These are phyloP conservation scores for Cyphomyrmex costatus DNA, from an alignment of 1,140 invertebrate species.

Conservation along the genomic window DNA sequence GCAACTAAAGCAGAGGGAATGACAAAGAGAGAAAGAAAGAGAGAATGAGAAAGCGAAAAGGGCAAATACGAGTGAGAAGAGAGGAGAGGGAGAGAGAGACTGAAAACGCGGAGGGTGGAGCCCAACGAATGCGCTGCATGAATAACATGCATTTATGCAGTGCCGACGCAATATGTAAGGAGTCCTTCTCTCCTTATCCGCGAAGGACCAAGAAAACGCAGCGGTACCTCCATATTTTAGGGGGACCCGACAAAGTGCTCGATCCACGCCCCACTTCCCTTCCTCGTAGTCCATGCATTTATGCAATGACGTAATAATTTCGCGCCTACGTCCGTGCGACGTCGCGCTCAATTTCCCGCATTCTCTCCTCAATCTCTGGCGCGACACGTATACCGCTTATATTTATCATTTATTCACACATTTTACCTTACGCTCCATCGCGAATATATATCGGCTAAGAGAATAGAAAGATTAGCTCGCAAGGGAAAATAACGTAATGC, in stretches of 20 bases:
- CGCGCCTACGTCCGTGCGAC: slow-evolving; percentile 74
- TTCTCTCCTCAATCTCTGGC: slow-evolving; percentile 55
- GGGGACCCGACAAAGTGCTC: slow-evolving; percentile 79
- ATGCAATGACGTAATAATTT: slow-evolving; percentile 82
- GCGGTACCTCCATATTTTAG: slow-evolving; percentile 79
- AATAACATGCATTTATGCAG: slow-evolving; percentile 82
- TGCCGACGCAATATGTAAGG: slow-evolving; percentile 80
- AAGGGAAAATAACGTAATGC: background rate
- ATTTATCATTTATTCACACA: slow-evolving; percentile 18
- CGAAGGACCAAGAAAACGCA: slow-evolving; percentile 75
- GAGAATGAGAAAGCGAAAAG: background rate
- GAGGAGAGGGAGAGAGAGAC: slow-evolving; percentile 53
- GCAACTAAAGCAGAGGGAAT: slow-evolving; percentile 2
- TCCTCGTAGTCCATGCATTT: slow-evolving; percentile 77
- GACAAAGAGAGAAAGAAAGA: background rate
- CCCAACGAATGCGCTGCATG: slow-evolving; percentile 75
- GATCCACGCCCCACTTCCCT: slow-evolving; percentile 68
- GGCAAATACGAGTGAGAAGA: slow-evolving; percentile 17
- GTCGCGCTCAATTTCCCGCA: slow-evolving; percentile 78
- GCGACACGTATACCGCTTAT: background rate
- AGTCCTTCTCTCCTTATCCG: slow-evolving; percentile 77
- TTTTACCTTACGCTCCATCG: background rate
- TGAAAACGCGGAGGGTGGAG: slow-evolving; percentile 65
- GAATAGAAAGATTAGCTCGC: background rate
- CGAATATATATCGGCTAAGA: background rate